Base-by-base conservation (phyloP, 2,797 vertebrate species). In the Enteromius viviparus region DNA sequence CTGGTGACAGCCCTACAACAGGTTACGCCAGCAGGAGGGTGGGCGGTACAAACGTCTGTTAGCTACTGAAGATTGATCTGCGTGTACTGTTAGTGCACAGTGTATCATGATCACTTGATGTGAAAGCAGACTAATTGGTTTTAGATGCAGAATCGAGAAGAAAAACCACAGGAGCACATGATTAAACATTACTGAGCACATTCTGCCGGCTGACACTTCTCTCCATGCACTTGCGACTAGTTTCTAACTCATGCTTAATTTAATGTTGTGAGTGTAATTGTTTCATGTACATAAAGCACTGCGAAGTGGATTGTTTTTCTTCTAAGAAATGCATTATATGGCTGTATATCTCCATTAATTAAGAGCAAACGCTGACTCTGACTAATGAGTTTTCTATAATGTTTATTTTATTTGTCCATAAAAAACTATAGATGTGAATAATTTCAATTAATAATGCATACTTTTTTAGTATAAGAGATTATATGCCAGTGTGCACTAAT, bases 1-100 rank as follows among this genome's bases (percentile, higher is more conserved):
- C 79, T 81, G 55, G 77, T 79, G 80, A 64, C 74, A 86, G 70
- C 19, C 37, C 66, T 85, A 77, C 47, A 77, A 82, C 78, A 84
- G 84, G 80, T 86, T 72, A 82, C 65, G 51, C 26, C 79, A 76
- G 76, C 40, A 32, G 65, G 23, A 45, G 78, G 72, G 58, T 53
- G 75, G 62, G 40, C 12, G 66, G 26, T 40, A 72, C 32, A 6
- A 55, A 66, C 70, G 58, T 12, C 62, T 64, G 49, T 45, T 23
- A 51, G 53, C 34, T 29, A n/a, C 40, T 1, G 66, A 80, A 72
- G 71, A 55, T 76, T 19, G 58, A 78, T 81, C 58, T 78, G 80
- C 58, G 58, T 70, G 77, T 75, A 21, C 49, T 80, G 81, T 49
- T 70, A 65, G 69, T 40, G 45, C 51, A 69, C 23, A 15, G 75